Evolutionary conservation across 2,888 invertebrate genomes (phyloP).

Genomic region (Drosophila glabriapex): DNA sequence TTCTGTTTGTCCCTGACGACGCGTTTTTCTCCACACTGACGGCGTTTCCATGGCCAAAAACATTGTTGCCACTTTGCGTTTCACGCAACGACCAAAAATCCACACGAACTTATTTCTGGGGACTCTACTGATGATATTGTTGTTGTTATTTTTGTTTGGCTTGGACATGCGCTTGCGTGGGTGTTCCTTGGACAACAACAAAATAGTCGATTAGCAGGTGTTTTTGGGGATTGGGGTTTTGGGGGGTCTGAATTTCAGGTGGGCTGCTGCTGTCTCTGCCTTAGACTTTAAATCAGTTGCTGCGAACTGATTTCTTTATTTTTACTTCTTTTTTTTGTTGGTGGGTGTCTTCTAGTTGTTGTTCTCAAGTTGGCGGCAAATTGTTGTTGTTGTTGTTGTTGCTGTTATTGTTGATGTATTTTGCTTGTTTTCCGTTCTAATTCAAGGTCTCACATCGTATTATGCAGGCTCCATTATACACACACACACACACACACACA

Average conservation of each 20-base stretch:
- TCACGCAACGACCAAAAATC: conserved; percentile 39
- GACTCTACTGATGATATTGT: conserved; percentile 16
- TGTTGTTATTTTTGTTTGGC: conserved; percentile 3
- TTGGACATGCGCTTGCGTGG: conserved; percentile 48
- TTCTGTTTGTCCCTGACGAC: conserved; percentile 79
- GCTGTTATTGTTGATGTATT: neutral
- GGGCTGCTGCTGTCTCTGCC: conserved; percentile 44
- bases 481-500: conserved; percentile 9
- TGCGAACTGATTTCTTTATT: neutral
- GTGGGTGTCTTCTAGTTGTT: conserved; percentile 55
- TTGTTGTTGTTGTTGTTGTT: conserved; percentile 1
- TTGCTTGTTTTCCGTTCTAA: conserved; percentile 39
- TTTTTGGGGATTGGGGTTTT: neutral
- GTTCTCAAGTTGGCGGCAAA: conserved; percentile 62
- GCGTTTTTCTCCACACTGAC: conserved; percentile 63
- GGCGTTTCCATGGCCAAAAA: conserved; percentile 54
- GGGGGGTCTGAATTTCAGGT: conserved; percentile 44
- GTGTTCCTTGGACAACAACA: conserved; percentile 13
- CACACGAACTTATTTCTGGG: conserved; percentile 24
- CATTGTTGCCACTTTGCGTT: conserved; percentile 39
- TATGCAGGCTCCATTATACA: conserved; percentile 25
- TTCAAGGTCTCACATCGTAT: conserved; percentile 54
- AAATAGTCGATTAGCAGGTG: conserved; percentile 28
- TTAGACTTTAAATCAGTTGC: conserved; percentile 23
- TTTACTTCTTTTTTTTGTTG: conserved; percentile 22